Evolutionary conservation across 2,888 invertebrate species (phyloP), one percentile per base, ranked within the genome.

Genomic region (Amiota communis): DNA sequence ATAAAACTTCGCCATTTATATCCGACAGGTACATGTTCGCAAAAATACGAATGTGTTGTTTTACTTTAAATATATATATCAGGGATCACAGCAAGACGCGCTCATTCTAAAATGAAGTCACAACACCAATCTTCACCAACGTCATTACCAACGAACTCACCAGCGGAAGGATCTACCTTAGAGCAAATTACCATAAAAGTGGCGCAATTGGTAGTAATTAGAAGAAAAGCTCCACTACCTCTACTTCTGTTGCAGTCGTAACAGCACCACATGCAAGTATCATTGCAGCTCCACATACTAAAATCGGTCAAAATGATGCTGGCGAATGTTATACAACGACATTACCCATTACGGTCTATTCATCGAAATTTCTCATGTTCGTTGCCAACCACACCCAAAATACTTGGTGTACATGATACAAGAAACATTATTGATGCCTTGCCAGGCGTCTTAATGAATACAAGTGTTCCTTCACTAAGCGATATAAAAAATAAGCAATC

Each of bases 291-390:
- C 46, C 53, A 57, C 73, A 23, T 17, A 17, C 51, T 46, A 2
- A 15, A 47, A 8, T 49, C 56, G n/a, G 23, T 57, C 65, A 53
- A 20, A 78, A 77, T 72, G 78, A 81, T 56, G 53, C 53, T n/a
- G 17, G 23, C 4, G 80, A 81, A 63, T 23, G 4, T 36, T 36
- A 36, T 36, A 4, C 36, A 36, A 17, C 73, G 9, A 51, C 53
- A 0, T 61, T 74, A 11, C 68, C 79, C 20, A 80, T 86, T 17
- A 77, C 78, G n/a, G 77, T 85, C 13, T 87, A 80, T 71, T 88
- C 87, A 65, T 87, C 87, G 8, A 12, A 88, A 88, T 72, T 87
- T 87, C 4, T 88, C 88, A 23, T 87, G 88, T 73, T 88, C 88
- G 9, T 69, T 88, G 76, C 88, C 88, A 12, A 72, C 87, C 6